These are phyloP conservation scores for Mirza zaza DNA, from an alignment of 2,113 vertebrate species.

Conservation along the genomic window DNA sequence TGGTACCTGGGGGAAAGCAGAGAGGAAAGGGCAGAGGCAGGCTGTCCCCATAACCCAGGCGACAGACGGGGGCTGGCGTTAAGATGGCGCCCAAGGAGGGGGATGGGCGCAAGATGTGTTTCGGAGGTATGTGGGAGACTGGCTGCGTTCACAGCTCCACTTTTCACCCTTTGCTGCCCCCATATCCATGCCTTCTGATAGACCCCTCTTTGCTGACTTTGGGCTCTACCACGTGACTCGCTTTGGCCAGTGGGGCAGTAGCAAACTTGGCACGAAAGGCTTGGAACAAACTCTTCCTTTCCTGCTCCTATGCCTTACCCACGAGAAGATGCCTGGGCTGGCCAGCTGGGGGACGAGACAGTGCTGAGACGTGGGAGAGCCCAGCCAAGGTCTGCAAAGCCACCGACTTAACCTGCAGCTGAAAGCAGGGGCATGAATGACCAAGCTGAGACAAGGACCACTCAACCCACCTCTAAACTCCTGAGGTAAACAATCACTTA, in stretches of 20 bases:
- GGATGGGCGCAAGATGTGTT: rapidly evolving
- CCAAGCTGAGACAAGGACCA: background rate
- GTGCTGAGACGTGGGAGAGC: background rate
- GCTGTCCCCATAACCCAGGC: no score
- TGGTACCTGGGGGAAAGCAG: no score
- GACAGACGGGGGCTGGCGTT: background rate
- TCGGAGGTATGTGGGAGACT: background rate
- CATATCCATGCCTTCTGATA: background rate
- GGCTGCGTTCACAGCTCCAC: rapidly evolving
- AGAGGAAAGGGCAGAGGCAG: background rate
- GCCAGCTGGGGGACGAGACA: background rate
- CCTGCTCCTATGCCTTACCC: background rate
- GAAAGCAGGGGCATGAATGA: background rate
- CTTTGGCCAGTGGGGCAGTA: background rate
- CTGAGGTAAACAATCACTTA: background rate
- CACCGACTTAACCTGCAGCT: background rate
- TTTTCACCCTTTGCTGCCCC: background rate
- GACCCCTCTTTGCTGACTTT: background rate
- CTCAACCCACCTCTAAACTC: background rate
- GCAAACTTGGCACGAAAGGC: background rate
- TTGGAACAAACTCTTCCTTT: background rate
- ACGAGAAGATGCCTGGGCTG: background rate
- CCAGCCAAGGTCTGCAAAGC: background rate
- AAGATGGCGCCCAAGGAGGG: background rate
- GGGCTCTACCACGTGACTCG: background rate